phyloP scores from a whole-genome alignment of 2,888 invertebrate species.

The Biston betularia region DNA sequence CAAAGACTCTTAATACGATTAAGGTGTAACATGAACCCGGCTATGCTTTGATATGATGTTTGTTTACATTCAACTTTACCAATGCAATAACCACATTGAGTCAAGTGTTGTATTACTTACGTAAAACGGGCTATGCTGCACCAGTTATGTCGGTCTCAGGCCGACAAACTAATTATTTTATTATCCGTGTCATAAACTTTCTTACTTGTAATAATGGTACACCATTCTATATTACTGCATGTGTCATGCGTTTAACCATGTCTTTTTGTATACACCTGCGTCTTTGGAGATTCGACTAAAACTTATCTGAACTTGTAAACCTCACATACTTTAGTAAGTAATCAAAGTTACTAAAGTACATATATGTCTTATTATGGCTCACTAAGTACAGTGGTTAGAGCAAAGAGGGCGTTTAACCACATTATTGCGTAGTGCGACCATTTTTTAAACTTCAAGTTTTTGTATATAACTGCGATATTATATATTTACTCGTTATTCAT shows the following conservation, averaged over 20 bases:
- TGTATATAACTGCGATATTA: no score
- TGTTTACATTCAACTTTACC: slow-evolving; percentile 68
- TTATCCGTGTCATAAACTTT: not conserved
- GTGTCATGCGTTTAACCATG: not conserved
- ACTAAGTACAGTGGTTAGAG: not conserved
- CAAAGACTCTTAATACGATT: slow-evolving; percentile 35
- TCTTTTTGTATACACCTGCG: not conserved
- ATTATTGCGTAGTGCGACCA: no score
- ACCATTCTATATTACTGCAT: not conserved
- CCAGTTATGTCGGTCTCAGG: slow-evolving; percentile 23
- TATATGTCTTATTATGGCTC: no score
- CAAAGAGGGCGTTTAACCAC: no score
- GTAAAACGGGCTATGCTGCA: slow-evolving; percentile 54
- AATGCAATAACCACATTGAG: slow-evolving; percentile 63
- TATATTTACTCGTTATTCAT: no score
- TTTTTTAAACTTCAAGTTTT: no score
- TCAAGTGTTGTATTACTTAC: slow-evolving; percentile 71
- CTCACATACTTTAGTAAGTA: not conserved
- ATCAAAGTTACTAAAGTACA: not conserved
- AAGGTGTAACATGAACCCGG: slow-evolving; percentile 49
- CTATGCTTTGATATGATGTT: slow-evolving; percentile 51
- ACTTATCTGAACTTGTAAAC: not conserved
- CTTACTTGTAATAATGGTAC: not conserved
- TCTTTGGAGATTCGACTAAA: not conserved
- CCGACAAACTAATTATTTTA: slow-evolving; percentile 7